phyloP scores from a whole-genome alignment of 2,888 invertebrate genomes.

The Philhelius pedissequus region DNA sequence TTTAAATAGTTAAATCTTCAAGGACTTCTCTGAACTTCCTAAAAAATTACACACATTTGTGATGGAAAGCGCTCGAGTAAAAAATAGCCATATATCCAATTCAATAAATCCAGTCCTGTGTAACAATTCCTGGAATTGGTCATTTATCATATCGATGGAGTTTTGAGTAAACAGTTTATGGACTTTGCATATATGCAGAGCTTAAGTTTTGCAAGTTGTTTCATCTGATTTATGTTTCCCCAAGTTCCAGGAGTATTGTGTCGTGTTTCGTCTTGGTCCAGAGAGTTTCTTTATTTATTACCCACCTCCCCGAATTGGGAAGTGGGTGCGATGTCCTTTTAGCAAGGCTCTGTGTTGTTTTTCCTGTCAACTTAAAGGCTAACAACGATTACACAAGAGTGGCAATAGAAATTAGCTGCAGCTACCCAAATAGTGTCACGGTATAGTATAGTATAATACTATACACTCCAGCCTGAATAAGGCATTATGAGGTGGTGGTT shows the following conservation, averaged over 20 bases:
- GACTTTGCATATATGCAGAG: constrained; percentile 55
- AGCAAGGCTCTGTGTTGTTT: not conserved
- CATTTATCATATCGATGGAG: constrained; percentile 65
- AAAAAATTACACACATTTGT: no score
- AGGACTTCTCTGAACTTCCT: no score
- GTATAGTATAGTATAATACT: not conserved
- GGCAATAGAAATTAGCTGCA: constrained; percentile 46
- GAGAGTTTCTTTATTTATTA: constrained; percentile 53
- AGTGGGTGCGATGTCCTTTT: not conserved
- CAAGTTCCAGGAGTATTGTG: constrained; percentile 21
- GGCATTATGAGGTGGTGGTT: not conserved
- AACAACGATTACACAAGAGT: constrained; percentile 27
- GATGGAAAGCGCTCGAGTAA: no score
- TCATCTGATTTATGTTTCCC: constrained; percentile 52
- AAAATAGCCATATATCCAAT: not conserved
- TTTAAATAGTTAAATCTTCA: no score
- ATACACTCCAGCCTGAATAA: not conserved
- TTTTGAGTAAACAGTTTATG: constrained; percentile 60
- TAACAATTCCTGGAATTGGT: not conserved
- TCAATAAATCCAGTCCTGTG: not conserved
- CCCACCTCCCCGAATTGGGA: not conserved
- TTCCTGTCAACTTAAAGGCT: constrained; percentile 18
- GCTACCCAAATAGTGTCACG: not conserved
- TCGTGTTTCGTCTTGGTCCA: constrained; percentile 40
- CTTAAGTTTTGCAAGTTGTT: constrained; percentile 52